Conservation (phyloP, 1,140 invertebrate species). For the Apolygus lucorum region DNA sequence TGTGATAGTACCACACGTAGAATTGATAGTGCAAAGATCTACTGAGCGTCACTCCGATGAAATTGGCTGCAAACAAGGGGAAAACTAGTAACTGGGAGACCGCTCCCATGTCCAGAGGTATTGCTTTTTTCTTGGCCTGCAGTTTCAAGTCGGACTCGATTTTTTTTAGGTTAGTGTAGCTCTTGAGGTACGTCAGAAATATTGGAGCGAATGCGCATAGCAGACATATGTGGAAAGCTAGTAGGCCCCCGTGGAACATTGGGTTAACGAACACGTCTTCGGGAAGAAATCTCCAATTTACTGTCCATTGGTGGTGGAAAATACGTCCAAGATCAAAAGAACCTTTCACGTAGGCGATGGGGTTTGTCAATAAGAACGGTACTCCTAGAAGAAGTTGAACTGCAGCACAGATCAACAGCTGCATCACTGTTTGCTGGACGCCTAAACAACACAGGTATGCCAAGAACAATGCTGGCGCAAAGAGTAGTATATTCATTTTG, state of each 20-base stretch:
- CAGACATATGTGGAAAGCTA: slow-evolving; percentile 38
- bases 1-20: slow-evolving; percentile 99
- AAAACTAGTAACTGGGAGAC: slow-evolving; percentile 66
- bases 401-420: slow-evolving; percentile 71
- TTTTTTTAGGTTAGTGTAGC: slow-evolving; percentile 58
- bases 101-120: slow-evolving; percentile 35
- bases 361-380: slow-evolving; percentile 80
- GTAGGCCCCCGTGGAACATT: slow-evolving; percentile 70
- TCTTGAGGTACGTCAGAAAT: slow-evolving; percentile 58
- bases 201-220: slow-evolving; percentile 58
- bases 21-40: slow-evolving; percentile 98
- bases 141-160: slow-evolving; percentile 43
- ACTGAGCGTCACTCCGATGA: slow-evolving; percentile 85
- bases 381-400: slow-evolving; percentile 69
- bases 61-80: slow-evolving; percentile 84
- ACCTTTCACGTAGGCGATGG: slow-evolving; percentile 72
- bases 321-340: slow-evolving; percentile 92
- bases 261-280: slow-evolving; percentile 71
- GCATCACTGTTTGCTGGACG: slow-evolving; percentile 54
- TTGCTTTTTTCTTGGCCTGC: slow-evolving; percentile 34
- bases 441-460: slow-evolving; percentile 74
- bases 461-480: slow-evolving; percentile 82
- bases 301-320: slow-evolving; percentile 96
- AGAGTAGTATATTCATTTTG: slow-evolving; percentile 98
- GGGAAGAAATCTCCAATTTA: slow-evolving; percentile 91